These are phyloP conservation scores for Amphipyra tragopoginis DNA, from an alignment of 2,888 invertebrate genomes.

Conservation along the genomic window DNA sequence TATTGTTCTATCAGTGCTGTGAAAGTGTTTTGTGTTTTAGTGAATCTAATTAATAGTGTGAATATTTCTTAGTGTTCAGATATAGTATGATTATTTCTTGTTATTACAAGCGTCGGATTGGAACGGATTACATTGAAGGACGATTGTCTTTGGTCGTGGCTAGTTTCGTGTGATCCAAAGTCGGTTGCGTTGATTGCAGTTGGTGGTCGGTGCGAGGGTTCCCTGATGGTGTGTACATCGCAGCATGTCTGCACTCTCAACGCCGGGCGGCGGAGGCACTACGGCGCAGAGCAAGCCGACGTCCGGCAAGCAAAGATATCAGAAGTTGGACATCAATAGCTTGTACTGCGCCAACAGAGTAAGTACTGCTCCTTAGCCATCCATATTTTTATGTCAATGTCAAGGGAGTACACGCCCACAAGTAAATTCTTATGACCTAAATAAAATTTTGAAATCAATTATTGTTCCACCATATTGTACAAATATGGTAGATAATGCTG, in stretches of 20 bases:
- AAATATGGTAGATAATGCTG: background rate
- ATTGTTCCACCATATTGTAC: background rate
- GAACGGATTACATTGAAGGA: constrained; percentile 64
- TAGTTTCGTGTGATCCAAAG: constrained; percentile 59
- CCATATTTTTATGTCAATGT: constrained; percentile 34
- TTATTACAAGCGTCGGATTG: constrained; percentile 32
- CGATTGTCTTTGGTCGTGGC: constrained; percentile 59
- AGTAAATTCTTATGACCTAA: constrained; percentile 20
- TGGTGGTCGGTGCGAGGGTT: constrained; percentile 88
- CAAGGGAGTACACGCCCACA: constrained; percentile 51
- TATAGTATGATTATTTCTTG: constrained; percentile 22
- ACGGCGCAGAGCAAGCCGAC: constrained; percentile 90
- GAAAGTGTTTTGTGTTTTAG: constrained; percentile 77
- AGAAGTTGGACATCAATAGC: constrained; percentile 99
- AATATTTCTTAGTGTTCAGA: constrained; percentile 30
- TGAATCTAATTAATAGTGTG: constrained; percentile 61
- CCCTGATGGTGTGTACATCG: constrained; percentile 97
- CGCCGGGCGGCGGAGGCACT: constrained; percentile 92
- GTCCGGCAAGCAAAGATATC: constrained; percentile 97
- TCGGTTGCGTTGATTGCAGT: constrained; percentile 81
- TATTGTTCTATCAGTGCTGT: constrained; percentile 78
- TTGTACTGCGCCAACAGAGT: constrained; percentile 97
- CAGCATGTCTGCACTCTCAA: constrained; percentile 99
- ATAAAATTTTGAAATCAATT: constrained; percentile 6
- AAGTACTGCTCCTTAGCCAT: constrained; percentile 76